Conservation (phyloP, 2,797 vertebrate species). For the Knipowitschia caucasica region DNA sequence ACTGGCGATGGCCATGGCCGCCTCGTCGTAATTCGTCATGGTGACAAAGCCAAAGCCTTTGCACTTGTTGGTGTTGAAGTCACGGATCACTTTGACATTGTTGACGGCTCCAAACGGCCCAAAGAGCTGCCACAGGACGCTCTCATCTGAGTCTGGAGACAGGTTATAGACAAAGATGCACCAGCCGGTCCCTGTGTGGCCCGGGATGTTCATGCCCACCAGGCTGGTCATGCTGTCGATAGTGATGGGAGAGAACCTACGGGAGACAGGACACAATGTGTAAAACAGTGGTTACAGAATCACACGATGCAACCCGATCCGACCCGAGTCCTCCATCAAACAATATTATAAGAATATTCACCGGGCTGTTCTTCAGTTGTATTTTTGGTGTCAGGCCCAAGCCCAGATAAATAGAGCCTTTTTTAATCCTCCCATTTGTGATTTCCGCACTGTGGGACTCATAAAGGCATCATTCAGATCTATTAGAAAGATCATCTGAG, state of each 20-base stretch:
- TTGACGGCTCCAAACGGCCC: constrained; percentile 98
- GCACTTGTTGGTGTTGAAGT: constrained; percentile 99
- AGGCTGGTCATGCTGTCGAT: constrained; percentile 99
- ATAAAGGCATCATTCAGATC: too few species aligned
- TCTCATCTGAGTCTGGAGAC: constrained; percentile 98
- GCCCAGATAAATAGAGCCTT: not conserved
- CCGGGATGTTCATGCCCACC: constrained; percentile 99
- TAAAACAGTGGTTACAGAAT: not conserved
- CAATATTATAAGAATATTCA: not conserved
- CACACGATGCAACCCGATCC: constrained; percentile 22
- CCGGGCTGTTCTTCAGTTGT: not conserved
- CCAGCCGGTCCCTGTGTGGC: constrained; percentile 98
- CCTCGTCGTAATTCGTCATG: constrained; percentile 99
- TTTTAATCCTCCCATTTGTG: too few species aligned
- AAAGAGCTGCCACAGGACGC: constrained; percentile 99
- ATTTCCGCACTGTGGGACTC: too few species aligned
- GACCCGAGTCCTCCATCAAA: constrained; percentile 11
- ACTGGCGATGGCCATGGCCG: constrained; percentile 99
- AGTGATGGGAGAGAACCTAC: constrained; percentile 98
- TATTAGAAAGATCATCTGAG: not conserved
- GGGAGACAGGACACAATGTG: constrained; percentile 22
- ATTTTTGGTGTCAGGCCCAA: not conserved
- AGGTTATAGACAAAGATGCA: constrained; percentile 99
- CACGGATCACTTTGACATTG: constrained; percentile 99
- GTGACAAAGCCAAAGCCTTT: constrained; percentile 99